These are phyloP conservation scores for Eubasilissa splendida DNA, from an alignment of 2,888 invertebrate species.

Conservation along the genomic window DNA sequence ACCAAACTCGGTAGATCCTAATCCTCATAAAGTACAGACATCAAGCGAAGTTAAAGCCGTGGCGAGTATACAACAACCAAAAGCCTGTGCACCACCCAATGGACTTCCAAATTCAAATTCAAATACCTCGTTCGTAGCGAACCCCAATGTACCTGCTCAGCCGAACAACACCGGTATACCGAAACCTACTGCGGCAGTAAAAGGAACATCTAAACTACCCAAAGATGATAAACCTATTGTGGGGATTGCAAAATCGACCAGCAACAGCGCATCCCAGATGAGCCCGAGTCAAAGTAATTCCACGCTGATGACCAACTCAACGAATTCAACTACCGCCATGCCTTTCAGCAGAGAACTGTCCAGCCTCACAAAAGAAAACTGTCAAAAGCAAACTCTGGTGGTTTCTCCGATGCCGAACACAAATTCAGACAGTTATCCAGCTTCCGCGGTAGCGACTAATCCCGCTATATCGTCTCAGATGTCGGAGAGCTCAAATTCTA, in stretches of 20 bases:
- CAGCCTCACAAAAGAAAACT: slow-evolving; percentile 69
- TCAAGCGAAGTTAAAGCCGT: slow-evolving; percentile 34
- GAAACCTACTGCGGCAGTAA: slow-evolving; percentile 93
- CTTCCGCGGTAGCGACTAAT: slow-evolving; percentile 42
- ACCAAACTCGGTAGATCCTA: slow-evolving; percentile 62
- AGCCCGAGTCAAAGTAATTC: slow-evolving; percentile 74
- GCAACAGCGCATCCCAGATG: slow-evolving; percentile 68
- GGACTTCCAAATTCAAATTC: slow-evolving; percentile 56
- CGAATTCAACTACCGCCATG: slow-evolving; percentile 70
- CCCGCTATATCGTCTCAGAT: slow-evolving; percentile 68
- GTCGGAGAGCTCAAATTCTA: slow-evolving; percentile 79
- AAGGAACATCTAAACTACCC: slow-evolving; percentile 87
- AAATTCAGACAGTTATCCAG: slow-evolving; percentile 62
- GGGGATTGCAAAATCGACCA: slow-evolving; percentile 72
- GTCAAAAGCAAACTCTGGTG: slow-evolving; percentile 73
- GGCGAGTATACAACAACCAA: slow-evolving; percentile 52
- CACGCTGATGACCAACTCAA: slow-evolving; percentile 70
- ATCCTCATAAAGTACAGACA: slow-evolving; percentile 59
- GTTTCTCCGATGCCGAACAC: slow-evolving; percentile 84
- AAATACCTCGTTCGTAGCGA: slow-evolving; percentile 54
- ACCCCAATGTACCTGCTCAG: slow-evolving; percentile 48
- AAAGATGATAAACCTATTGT: slow-evolving; percentile 73
- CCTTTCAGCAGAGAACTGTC: slow-evolving; percentile 71
- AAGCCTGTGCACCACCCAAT: slow-evolving; percentile 49
- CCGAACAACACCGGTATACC: slow-evolving; percentile 77